These are phyloP conservation scores for Antidorcas marsupialis DNA, from an alignment of 2,113 vertebrate species.

Conservation along the genomic window DNA sequence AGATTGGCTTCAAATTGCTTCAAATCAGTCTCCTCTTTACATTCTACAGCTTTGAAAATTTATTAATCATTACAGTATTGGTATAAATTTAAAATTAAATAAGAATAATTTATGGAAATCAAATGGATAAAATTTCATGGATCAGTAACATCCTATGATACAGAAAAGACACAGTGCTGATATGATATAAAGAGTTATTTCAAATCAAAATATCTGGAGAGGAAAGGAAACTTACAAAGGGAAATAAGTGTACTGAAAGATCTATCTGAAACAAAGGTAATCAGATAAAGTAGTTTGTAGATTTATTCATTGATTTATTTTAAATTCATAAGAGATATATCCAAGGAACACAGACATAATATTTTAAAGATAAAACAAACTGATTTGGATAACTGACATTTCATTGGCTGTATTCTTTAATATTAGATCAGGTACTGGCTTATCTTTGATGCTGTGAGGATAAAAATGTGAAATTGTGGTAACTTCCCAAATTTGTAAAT, in stretches of 20 bases:
- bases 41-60: constrained; percentile 17
- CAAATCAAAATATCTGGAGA: not conserved
- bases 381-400: not conserved
- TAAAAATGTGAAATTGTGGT: not conserved
- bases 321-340: not conserved
- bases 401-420: not conserved
- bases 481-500: not conserved
- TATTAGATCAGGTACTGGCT: not conserved
- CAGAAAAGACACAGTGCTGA: constrained; percentile 25
- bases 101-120: not conserved
- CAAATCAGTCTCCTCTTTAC: constrained; percentile 5
- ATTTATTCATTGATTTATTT: not conserved
- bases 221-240: constrained; percentile 18
- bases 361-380: not conserved
- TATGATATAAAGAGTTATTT: constrained; percentile 33
- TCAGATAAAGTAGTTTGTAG: not conserved
- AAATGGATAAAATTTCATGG: constrained; percentile 26
- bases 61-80: constrained; percentile 35
- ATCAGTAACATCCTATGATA: not conserved
- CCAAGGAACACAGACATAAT: not conserved
- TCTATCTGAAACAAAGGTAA: not conserved
- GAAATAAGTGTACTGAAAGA: not conserved
- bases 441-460: constrained; percentile 8
- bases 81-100: constrained; percentile 9
- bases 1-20: constrained; percentile 25